phyloP scores from a whole-genome alignment of 2,888 invertebrate species.

The Oligia strigilis region DNA sequence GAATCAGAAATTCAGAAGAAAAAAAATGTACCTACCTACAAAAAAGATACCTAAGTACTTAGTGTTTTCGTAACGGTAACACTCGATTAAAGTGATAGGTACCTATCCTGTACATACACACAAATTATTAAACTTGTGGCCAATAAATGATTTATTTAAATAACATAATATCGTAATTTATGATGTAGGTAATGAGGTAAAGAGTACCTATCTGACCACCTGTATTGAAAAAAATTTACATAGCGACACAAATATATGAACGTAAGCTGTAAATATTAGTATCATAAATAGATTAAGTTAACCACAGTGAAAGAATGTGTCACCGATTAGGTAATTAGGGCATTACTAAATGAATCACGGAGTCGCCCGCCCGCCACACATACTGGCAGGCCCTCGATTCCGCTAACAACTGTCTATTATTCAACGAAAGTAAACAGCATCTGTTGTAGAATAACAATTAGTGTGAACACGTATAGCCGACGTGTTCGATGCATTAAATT shows the following conservation, averaged over 20 bases:
- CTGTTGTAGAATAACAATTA: conserved; percentile 88
- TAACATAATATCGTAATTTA: background rate
- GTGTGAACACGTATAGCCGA: conserved; percentile 80
- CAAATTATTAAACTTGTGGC: conserved; percentile 3
- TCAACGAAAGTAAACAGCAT: conserved; percentile 89
- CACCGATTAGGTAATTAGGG: conserved; percentile 68
- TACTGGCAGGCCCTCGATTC: conserved; percentile 78
- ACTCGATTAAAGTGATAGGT: conserved; percentile 9
- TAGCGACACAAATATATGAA: conserved; percentile 21
- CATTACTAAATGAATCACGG: conserved; percentile 78
- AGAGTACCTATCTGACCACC: conserved; percentile 1
- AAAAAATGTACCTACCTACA: background rate
- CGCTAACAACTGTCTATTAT: conserved; percentile 81
- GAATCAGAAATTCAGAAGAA: conserved; percentile 7
- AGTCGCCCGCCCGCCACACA: conserved; percentile 70
- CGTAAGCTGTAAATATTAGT: conserved; percentile 15
- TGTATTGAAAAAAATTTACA: background rate
- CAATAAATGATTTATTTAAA: conserved; percentile 1
- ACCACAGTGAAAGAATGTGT: conserved; percentile 52
- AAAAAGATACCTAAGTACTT: background rate
- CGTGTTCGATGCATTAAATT: conserved; percentile 87
- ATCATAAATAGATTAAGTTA: conserved; percentile 29
- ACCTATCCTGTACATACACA: background rate
- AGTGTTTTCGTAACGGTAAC: conserved; percentile 14
- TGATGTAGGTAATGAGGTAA: background rate